Percentiles rank a stretch among this genome's conserved stretches.
These are phyloP conservation scores for Sebastes glaucus DNA, from an alignment of 2,797 vertebrate species.

Conservation along the genomic window DNA sequence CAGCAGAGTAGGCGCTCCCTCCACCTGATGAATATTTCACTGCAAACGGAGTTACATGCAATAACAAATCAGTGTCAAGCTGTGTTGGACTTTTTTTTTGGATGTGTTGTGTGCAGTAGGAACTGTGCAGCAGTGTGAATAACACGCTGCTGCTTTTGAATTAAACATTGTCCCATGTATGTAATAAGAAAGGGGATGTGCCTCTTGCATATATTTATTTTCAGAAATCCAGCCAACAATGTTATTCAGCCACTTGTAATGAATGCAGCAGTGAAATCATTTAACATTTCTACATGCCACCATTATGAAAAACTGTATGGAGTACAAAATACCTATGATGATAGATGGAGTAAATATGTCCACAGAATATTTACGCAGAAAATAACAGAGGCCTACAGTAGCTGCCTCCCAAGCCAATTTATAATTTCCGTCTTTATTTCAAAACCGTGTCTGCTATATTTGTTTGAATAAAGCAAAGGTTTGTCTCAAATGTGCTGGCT, in stretches of 20 bases:
- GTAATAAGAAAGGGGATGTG: neutral
- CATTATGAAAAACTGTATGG: neutral
- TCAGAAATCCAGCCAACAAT: neutral
- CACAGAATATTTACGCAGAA: conserved; percentile 8
- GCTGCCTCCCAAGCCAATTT: conserved; percentile 8
- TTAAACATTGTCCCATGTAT: neutral
- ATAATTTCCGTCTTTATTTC: conserved; percentile 20
- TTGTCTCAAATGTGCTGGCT: conserved; percentile 37
- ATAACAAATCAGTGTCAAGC: conserved; percentile 58
- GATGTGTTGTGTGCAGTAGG: neutral
- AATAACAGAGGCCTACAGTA: conserved; percentile 16
- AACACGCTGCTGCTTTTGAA: conserved; percentile 2
- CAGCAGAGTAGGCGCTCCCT: conserved; percentile 20
- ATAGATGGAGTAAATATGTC: conserved; percentile 14
- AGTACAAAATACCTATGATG: conserved; percentile 1
- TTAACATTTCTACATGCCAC: neutral
- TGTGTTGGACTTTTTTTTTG: conserved; percentile 21
- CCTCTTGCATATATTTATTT: neutral
- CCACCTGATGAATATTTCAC: conserved; percentile 63
- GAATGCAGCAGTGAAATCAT: neutral
- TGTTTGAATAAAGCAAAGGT: conserved; percentile 41
- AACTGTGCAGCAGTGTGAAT: neutral
- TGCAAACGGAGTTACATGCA: conserved; percentile 35
- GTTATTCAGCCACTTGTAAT: conserved; percentile 13
- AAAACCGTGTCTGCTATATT: conserved; percentile 23